Evolutionary conservation across 2,113 vertebrate species (phyloP).

Genomic region (Passer domesticus): DNA sequence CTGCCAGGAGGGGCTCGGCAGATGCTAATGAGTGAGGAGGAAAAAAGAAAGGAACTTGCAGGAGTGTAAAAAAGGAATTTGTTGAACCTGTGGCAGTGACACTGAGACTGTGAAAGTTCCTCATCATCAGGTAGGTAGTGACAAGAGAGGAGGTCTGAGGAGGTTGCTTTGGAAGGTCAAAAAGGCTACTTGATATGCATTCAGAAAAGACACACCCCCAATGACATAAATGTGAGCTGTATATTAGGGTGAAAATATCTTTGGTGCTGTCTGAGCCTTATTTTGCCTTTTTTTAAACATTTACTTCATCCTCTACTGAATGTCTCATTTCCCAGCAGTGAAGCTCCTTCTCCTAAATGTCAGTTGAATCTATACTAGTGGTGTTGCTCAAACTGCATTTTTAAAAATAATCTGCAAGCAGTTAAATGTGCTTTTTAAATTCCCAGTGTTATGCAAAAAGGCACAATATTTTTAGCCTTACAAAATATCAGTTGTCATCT

Average conservation of each 20-base stretch:
- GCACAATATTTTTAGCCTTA: conserved; percentile 55
- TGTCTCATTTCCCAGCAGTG: conserved; percentile 5
- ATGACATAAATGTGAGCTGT: not conserved
- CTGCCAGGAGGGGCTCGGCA: not conserved
- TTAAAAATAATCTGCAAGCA: conserved; percentile 54
- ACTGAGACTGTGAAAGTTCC: not conserved
- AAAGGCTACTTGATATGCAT: not conserved
- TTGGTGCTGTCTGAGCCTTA: not conserved
- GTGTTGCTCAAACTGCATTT: conserved; percentile 52
- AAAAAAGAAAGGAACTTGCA: not conserved
- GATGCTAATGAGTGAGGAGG: not conserved
- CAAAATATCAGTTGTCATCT: conserved; percentile 56
- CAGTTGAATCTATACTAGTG: conserved; percentile 20
- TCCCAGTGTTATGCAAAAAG: conserved; percentile 59
- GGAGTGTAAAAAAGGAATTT: not conserved
- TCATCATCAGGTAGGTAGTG: not conserved
- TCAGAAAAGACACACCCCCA: not conserved
- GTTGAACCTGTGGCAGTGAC: not conserved
- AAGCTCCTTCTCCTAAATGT: conserved; percentile 36
- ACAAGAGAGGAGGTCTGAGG: not conserved
- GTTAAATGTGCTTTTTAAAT: conserved; percentile 51
- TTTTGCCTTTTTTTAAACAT: not conserved
- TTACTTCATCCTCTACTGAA: not conserved
- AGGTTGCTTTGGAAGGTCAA: not conserved
- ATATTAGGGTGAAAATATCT: not conserved